Conservation (phyloP, 2,113 vertebrate species). For the Hemibagrus wyckioides region DNA sequence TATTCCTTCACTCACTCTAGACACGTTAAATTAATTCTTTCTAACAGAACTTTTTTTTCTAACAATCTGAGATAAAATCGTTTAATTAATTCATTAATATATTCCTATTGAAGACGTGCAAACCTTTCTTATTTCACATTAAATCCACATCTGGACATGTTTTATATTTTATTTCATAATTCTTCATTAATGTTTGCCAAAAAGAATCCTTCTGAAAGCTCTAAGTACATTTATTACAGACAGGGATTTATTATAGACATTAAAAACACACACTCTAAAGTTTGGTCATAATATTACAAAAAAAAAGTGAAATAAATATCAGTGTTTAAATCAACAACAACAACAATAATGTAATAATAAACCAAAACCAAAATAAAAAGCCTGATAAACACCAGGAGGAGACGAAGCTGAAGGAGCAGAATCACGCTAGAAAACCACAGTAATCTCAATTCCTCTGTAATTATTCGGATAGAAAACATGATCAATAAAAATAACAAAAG, state of each 20-base stretch:
- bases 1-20: not conserved
- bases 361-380: not conserved
- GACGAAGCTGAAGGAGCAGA: too few relatives aligned
- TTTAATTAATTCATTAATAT: too few relatives aligned
- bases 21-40: too few relatives aligned
- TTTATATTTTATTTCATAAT: not conserved
- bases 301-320: not conserved
- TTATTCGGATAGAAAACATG: too few relatives aligned
- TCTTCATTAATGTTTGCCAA: not conserved
- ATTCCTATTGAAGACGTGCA: too few relatives aligned
- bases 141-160: not conserved
- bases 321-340: not conserved
- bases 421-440: too few relatives aligned
- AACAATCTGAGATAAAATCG: too few relatives aligned
- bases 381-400: too few relatives aligned
- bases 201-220: not conserved
- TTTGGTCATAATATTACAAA: not conserved
- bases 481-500: too few relatives aligned
- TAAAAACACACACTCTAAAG: not conserved
- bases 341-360: not conserved
- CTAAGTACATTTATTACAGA: not conserved
- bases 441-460: too few relatives aligned
- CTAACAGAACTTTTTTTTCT: too few relatives aligned
- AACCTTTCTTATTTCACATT: too few relatives aligned
- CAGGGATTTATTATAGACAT: not conserved